Evolutionary conservation across 2,888 invertebrate species (phyloP), one percentile per base, ranked within the genome.

Genomic region (Yponomeuta evonymella): DNA sequence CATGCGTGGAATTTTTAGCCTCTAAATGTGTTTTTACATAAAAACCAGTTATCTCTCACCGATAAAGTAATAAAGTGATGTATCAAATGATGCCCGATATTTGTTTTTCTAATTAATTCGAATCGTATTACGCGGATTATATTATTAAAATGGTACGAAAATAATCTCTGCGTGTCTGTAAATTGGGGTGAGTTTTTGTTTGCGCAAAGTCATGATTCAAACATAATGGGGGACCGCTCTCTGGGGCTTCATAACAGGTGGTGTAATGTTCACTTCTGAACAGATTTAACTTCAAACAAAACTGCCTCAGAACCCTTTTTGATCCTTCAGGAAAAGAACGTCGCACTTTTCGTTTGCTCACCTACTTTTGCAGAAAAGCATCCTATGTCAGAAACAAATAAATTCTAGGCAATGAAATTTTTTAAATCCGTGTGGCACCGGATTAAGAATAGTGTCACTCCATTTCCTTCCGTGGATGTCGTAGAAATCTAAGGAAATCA

Each of bases 221-320:
- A 65, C 10, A 29, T 12, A 29, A 65, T 11, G 30, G 65, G 65
- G 65, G 65, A 65, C 12, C 11, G 65, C 30, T 33, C 65, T 33
- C 30, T 65, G 11, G 65, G 23, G 65, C 33, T 9, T 29, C 3
- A 11, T 64, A 64, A 64, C 64, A 64, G 64, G 64, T 64, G 64
- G 64, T 64, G 29, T 64, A 64, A 64, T 64, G 64, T 64, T 64
- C 23, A 23, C 58, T 67, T 30, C 33, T 51, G 48, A 70, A 66
- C 48, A 58, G 51, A 66, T 66, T 51, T 48, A 51, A 30, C 30
- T 15, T 48, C 12, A 69, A 69, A 63, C 70, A 62, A 58, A 36
- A 64, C 29, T 29, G 15, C 15, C 10, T 51, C 23, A 23, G 23
- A 23, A 23, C 23, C 23, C 23, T 23, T 51, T 58, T 58, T 15